Evolutionary conservation across 2,113 vertebrate genomes (phyloP).

Genomic region (Pogonocichla stellata): DNA sequence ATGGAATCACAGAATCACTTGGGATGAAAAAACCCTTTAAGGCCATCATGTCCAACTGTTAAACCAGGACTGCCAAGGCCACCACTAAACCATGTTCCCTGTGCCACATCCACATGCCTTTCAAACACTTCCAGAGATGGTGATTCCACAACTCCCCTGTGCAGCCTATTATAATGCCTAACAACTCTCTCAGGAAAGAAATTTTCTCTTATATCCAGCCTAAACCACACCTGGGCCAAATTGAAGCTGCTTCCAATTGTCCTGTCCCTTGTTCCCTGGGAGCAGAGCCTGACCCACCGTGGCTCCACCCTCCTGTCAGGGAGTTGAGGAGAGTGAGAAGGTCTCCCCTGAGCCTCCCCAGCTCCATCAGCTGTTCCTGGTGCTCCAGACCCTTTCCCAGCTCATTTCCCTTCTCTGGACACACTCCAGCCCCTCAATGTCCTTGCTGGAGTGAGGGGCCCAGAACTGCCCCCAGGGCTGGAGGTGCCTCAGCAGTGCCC

Average conservation of each 20-base stretch:
- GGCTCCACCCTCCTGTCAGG: not conserved
- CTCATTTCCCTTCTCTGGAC: not conserved
- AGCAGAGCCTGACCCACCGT: accelerated
- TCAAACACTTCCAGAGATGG: not conserved
- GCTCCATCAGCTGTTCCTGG: not conserved
- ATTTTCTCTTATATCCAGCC: not conserved
- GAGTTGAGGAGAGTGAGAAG: not conserved
- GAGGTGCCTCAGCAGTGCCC: not conserved
- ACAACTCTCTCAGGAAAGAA: not conserved
- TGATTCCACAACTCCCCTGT: not conserved
- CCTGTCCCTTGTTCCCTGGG: not conserved
- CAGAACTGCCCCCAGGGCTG: not conserved
- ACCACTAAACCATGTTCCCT: not conserved
- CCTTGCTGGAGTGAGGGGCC: not conserved
- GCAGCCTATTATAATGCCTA: not conserved
- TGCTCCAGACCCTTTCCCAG: not conserved
- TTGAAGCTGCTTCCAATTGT: not conserved
- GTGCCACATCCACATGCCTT: not conserved
- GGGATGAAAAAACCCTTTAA: not conserved
- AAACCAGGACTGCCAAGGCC: not conserved
- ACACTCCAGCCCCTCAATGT: not conserved
- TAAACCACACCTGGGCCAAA: not conserved
- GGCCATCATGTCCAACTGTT: not conserved
- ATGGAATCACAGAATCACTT: not conserved
- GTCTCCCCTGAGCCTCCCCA: not conserved